Evolutionary conservation across 2,888 invertebrate genomes (phyloP), one percentile per base, ranked within the genome.

Genomic region (Drepanosiphum platanoidis): DNA sequence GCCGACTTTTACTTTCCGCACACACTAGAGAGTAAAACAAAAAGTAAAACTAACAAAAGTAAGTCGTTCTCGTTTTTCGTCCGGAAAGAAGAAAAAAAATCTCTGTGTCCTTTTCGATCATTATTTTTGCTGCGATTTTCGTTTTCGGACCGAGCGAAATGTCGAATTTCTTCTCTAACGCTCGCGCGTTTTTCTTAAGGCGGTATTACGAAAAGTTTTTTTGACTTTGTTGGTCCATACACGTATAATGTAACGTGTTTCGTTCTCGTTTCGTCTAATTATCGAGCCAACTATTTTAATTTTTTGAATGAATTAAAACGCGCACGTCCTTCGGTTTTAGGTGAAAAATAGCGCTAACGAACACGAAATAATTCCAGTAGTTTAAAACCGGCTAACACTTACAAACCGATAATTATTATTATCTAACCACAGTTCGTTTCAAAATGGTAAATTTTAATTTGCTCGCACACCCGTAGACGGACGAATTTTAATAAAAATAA

Each of bases 311-410:
- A 42, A 66, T 32, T n/a, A 22, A 39, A 71, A 64, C 32, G 18
- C 32, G 18, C 22, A 11, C 42, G 64, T 64, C 78, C 42, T 78
- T 78, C 78, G 39, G 34, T 77, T 77, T 77, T 61, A 18, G 46
- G 36, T 61, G 36, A 77, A 77, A 36, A 77, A 36, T 27, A 4
- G 30, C 64, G 30, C 36, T 78, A 78, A 64, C n/a, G 64, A 64
- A 30, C 18, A 64, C 39, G 18, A 64, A 78, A 78, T 64, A 39
- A 64, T 64, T 39, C 22, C 22, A 32, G 22, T 66, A 75, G 61
- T 3, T 42, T 27, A 78, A 36, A 78, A 78, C 78, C 64, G 64
- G 78, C 64, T 78, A 39, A 27, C 22, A 34, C 8, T 68, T 77
- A 77, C 27, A 77, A 77, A 32, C 13, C 52, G 11, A 22, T 32